A percentile compares a stretch with the other conserved stretches of the same genome.
phyloP scores from a whole-genome alignment of 2,888 invertebrate genomes.

The Melolontha melolontha region DNA sequence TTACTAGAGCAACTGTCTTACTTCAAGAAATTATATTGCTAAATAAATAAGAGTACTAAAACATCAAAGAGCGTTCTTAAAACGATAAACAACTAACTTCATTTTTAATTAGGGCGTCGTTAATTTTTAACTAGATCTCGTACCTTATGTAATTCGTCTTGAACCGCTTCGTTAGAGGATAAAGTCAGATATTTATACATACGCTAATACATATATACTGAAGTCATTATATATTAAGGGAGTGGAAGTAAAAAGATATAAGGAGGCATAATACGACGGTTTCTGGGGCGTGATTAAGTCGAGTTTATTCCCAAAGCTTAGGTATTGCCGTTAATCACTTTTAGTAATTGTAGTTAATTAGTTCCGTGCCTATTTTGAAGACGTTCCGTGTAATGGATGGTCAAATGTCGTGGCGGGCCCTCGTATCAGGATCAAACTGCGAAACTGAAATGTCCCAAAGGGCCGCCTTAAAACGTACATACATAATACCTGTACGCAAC shows the following conservation, averaged over 20 bases:
- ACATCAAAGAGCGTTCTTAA: no score
- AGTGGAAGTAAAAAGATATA: conserved; percentile 16
- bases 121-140: no score
- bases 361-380: conserved; percentile 54
- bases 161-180: no score
- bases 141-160: no score
- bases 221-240: conserved; percentile 24
- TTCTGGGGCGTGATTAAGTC: conserved; percentile 28
- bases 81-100: no score
- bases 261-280: conserved; percentile 19
- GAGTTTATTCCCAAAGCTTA: conserved; percentile 29
- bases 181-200: no score
- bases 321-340: conserved; percentile 41
- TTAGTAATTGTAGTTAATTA: conserved; percentile 44
- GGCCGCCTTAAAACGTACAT: conserved; percentile 54
- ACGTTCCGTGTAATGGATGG: conserved; percentile 60
- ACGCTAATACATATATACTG: no score
- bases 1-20: no score
- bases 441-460: conserved; percentile 62
- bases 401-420: conserved; percentile 60
- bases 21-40: no score
- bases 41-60: no score
- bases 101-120: no score
- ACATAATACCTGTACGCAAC: no score
- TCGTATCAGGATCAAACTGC: conserved; percentile 61